These are phyloP conservation scores for Plagiodera versicolora DNA, from an alignment of 2,888 invertebrate genomes.

Conservation along the genomic window DNA sequence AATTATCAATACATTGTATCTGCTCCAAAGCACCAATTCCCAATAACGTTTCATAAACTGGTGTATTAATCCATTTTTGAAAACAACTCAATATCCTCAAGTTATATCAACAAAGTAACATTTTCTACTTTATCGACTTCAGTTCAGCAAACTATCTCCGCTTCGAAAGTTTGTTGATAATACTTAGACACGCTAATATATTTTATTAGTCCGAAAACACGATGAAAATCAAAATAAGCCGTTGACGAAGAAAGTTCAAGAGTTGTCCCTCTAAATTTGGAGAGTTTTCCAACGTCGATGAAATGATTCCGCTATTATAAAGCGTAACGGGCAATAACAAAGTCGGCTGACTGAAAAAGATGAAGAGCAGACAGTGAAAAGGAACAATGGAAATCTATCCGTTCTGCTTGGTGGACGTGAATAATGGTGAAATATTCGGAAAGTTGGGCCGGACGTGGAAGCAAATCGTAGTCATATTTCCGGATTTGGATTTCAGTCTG, in stretches of 20 bases:
- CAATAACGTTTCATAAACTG: too few species aligned
- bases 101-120: too few species aligned
- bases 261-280: slow-evolving; percentile 6
- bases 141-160: too few species aligned
- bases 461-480: slow-evolving; percentile 45
- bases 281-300: slow-evolving; percentile 11
- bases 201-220: background rate
- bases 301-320: slow-evolving; percentile 13
- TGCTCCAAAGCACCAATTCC: too few species aligned
- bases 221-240: background rate
- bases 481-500: slow-evolving; percentile 36
- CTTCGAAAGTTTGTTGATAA: background rate
- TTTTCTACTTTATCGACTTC: too few species aligned
- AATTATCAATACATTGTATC: too few species aligned
- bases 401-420: slow-evolving; percentile 42
- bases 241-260: slow-evolving; percentile 1
- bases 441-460: slow-evolving; percentile 45
- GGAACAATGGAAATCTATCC: slow-evolving; percentile 34
- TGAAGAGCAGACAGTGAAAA: slow-evolving; percentile 22
- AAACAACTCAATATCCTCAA: too few species aligned
- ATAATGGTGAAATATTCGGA: slow-evolving; percentile 46
- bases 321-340: slow-evolving; percentile 18
- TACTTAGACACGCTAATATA: background rate
- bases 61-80: too few species aligned
- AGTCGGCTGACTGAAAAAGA: slow-evolving; percentile 23